Percentiles rank a stretch among this genome's conserved stretches.
phyloP scores from a whole-genome alignment of 2,888 invertebrate species.

The Vandiemenella viatica region DNA sequence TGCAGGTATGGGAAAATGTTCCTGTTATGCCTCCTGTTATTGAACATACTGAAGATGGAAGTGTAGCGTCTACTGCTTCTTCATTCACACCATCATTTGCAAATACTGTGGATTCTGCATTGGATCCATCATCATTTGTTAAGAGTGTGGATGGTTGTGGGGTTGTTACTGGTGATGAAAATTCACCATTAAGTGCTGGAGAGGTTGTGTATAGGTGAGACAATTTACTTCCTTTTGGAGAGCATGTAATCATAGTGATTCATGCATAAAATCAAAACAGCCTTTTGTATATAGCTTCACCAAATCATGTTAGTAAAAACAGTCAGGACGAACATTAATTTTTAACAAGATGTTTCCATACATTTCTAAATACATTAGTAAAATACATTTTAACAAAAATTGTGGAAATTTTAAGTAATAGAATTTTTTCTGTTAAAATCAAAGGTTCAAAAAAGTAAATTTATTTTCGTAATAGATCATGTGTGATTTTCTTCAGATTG shows the following conservation, averaged over 20 bases:
- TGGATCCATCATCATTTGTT: slow-evolving; percentile 15
- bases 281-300: no score
- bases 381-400: no score
- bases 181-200: slow-evolving; percentile 9
- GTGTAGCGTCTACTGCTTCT: slow-evolving; percentile 19
- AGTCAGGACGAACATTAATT: no score
- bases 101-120: slow-evolving; percentile 16
- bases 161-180: slow-evolving; percentile 14
- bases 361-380: no score
- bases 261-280: no score
- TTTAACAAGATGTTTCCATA: no score
- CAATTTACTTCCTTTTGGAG: background rate
- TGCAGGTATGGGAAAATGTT: slow-evolving; percentile 54
- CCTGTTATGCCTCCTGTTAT: slow-evolving; percentile 28
- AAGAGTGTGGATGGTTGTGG: slow-evolving; percentile 16
- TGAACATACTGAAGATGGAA: slow-evolving; percentile 23
- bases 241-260: background rate
- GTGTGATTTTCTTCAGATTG: no score
- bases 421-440: no score
- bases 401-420: no score
- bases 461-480: no score
- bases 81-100: slow-evolving; percentile 21
- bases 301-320: no score
- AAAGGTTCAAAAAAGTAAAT: no score
- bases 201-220: slow-evolving; percentile 15